Base-by-base conservation (phyloP, 2,797 vertebrate genomes). In the Malacoctenus gilli region DNA sequence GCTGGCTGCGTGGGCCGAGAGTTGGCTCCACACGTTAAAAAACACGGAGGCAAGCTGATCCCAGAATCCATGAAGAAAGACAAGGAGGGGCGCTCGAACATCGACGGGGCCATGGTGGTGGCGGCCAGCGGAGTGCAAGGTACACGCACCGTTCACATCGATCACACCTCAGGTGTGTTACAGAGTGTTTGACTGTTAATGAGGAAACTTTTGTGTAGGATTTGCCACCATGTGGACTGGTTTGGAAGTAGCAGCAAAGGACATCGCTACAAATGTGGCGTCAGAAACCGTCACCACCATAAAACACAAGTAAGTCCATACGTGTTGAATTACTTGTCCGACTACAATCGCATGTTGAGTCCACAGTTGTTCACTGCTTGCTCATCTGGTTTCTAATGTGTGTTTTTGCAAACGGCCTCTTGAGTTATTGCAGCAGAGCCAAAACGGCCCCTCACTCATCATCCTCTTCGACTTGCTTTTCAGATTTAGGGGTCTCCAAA, bases 171-270 rank as follows among this genome's bases (percentile, higher is more conserved):
- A 5, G 4, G 25, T 28, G n/a, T n/a, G n/a, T n/a, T n/a, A n/a
- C n/a, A n/a, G n/a, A n/a, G n/a, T n/a, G n/a, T n/a, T n/a, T n/a
- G n/a, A n/a, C 4, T 28, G 9, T 9, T 31, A 9, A 31, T 3
- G 4, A 9, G 48, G 19, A 28, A 12, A 23, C 4, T 8, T 52
- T 32, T 48, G 8, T 18, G 1, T 53, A 99, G 97, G 97, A 18
- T 96, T 99, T 83, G 94, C 96, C 25, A 97, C 97, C 5, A 93
- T 98, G 84, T 99, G 97, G 97, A 95, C 93, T 1, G 96, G 97
- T 52, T 87, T 99, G 91, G 97, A 99, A 86, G 86, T 89, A 32
- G 96, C 95, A 16, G 96, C 95, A 0, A 99, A 93, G 85, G 94
- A 95, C 88, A 95, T 99, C 23, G 91, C 93, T 25, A 92, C 89